A percentile compares a stretch with the other conserved stretches of the same genome.
These are phyloP conservation scores for Nephotettix cincticeps DNA, from an alignment of 1,140 invertebrate genomes.

Conservation along the genomic window DNA sequence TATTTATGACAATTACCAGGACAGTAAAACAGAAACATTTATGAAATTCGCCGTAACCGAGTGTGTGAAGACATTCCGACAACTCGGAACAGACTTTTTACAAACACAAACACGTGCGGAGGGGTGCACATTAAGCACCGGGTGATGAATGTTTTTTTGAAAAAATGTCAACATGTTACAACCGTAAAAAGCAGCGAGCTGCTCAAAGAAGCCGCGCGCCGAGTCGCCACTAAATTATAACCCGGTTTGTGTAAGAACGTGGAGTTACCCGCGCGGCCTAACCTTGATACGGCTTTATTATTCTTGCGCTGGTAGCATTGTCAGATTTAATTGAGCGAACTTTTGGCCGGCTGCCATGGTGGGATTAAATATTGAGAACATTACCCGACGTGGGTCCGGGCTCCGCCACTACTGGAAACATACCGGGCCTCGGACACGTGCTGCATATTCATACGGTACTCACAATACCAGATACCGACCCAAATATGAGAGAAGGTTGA, in stretches of 20 bases:
- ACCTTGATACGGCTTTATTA: slow-evolving; percentile 16
- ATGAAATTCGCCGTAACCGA: slow-evolving; percentile 4
- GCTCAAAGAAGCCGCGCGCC: slow-evolving; percentile 14
- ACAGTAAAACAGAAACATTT: slow-evolving; percentile 18
- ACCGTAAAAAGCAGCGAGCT: slow-evolving; percentile 16
- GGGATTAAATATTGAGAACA: neutral
- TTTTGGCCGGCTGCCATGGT: neutral
- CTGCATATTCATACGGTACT: too few species aligned
- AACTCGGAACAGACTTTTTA: slow-evolving; percentile 9
- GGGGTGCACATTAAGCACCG: neutral
- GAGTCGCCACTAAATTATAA: slow-evolving; percentile 19
- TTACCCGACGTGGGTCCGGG: too few species aligned
- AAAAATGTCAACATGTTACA: slow-evolving; percentile 29
- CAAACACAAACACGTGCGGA: slow-evolving; percentile 19
- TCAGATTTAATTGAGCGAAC: slow-evolving; percentile 7
- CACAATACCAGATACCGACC: too few species aligned
- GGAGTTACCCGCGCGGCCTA: neutral
- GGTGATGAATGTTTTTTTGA: slow-evolving; percentile 25
- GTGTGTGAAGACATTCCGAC: slow-evolving; percentile 22
- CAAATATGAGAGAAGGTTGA: too few species aligned
- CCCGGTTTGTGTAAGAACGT: slow-evolving; percentile 9
- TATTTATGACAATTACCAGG: slow-evolving; percentile 19
- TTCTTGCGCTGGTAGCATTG: slow-evolving; percentile 4
- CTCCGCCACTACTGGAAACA: too few species aligned
- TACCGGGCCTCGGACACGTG: too few species aligned